These are phyloP conservation scores for Anguilla marmorata DNA, from an alignment of 2,797 vertebrate species.

Conservation along the genomic window DNA sequence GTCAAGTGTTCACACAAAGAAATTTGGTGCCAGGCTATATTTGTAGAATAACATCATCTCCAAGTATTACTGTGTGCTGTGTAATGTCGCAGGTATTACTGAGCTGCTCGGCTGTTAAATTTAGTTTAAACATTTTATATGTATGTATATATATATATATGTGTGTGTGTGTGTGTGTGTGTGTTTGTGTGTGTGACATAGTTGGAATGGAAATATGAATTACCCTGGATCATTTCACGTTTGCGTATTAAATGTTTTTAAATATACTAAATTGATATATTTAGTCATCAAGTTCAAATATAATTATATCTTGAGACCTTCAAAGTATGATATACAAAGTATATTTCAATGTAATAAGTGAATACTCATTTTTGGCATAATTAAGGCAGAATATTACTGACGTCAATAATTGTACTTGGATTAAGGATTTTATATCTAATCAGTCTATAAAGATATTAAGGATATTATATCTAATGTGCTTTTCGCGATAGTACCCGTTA, in stretches of 20 bases:
- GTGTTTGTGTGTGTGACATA: too few species aligned
- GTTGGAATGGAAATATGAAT: not conserved
- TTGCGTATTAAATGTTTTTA: too few species aligned
- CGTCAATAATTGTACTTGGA: not conserved
- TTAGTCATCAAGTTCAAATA: not conserved
- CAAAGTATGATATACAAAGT: not conserved
- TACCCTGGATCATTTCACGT: not conserved
- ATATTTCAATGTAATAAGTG: not conserved
- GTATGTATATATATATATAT: too few species aligned
- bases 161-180: too few species aligned
- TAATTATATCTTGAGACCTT: not conserved
- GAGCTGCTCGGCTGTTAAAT: not conserved
- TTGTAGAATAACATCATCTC: not conserved
- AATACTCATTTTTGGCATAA: not conserved
- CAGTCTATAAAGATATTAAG: not conserved
- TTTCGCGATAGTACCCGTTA: not conserved
- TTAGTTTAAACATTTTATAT: not conserved
- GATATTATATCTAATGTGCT: not conserved
- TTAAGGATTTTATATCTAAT: not conserved
- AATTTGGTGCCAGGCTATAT: not conserved
- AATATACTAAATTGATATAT: not conserved
- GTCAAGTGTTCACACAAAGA: constrained; percentile 27
- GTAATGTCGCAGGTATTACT: not conserved
- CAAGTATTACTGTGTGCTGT: not conserved
- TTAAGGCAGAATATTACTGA: not conserved